phyloP scores from a whole-genome alignment of 2,113 vertebrate species.

The Bufo bufo region DNA sequence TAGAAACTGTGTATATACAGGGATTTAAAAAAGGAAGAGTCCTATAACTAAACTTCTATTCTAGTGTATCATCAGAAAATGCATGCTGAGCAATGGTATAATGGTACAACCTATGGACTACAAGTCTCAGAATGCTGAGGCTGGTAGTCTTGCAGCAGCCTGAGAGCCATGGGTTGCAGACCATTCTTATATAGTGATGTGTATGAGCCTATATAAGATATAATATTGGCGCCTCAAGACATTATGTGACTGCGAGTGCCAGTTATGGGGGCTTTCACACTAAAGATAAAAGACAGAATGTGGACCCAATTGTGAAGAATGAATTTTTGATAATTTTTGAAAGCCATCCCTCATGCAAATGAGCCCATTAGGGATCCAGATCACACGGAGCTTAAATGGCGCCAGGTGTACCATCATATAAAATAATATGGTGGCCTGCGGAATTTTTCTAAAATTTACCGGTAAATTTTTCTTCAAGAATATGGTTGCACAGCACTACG shows the following conservation, averaged over 20 bases:
- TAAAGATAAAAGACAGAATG: background rate
- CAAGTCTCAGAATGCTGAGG: background rate
- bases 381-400: too few relatives aligned
- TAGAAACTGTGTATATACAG: background rate
- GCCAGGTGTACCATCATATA: background rate
- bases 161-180: background rate
- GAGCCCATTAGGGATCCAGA: too few relatives aligned
- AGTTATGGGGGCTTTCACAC: background rate
- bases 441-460: background rate
- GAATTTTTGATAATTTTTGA: background rate
- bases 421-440: background rate
- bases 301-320: background rate
- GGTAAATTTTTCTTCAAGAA: too few relatives aligned
- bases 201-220: background rate
- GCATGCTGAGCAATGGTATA: background rate
- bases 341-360: too few relatives aligned
- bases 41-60: background rate
- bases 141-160: background rate
- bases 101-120: background rate
- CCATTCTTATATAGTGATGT: background rate
- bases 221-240: background rate
- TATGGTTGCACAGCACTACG: too few relatives aligned
- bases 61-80: background rate
- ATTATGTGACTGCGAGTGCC: background rate
- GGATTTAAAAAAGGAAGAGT: background rate